Evolutionary conservation across 2,113 vertebrate species (phyloP).

Genomic region (Rostratula benghalensis): DNA sequence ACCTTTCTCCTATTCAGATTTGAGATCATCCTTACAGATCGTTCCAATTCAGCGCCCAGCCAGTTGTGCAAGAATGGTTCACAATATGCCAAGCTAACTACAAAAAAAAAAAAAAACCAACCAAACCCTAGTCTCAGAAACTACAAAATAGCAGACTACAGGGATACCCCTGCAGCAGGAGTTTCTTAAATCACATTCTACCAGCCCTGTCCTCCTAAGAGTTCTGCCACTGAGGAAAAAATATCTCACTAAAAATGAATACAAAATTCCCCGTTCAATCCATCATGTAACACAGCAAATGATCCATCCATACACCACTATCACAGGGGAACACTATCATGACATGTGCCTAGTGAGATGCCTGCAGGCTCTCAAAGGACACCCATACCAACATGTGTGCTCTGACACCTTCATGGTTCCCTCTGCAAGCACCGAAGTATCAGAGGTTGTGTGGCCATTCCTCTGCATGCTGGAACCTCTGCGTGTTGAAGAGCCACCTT

Average conservation of each 20-base stretch:
- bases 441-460: not conserved
- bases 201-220: not conserved
- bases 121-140: accelerated
- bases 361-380: not conserved
- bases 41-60: accelerated
- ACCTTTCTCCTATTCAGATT: not conserved
- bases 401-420: not conserved
- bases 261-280: not conserved
- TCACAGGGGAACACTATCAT: not conserved
- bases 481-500: not conserved
- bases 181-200: not conserved
- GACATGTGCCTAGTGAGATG: not conserved
- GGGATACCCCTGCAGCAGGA: not conserved
- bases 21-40: accelerated
- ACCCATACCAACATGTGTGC: accelerated
- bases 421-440: accelerated
- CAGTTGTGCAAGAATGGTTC: not conserved
- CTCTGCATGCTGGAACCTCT: no score
- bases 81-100: not conserved
- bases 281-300: not conserved
- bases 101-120: no score
- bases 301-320: accelerated
- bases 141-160: not conserved
- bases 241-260: not conserved
- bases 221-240: not conserved